Conservation (phyloP, 2,888 invertebrate species). For the Thera britannica region DNA sequence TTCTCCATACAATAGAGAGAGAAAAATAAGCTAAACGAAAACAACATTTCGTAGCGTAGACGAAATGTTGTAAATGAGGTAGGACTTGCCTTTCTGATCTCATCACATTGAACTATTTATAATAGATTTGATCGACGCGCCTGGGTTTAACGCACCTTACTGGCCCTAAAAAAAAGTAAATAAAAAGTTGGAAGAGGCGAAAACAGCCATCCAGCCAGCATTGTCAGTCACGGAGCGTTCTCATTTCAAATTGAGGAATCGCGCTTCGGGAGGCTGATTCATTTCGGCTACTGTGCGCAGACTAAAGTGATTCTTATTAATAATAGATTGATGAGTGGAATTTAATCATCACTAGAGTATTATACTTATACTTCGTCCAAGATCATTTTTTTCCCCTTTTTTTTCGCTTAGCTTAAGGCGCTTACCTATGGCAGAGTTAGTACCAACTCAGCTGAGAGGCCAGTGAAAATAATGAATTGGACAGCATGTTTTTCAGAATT, state of each 20-base stretch:
- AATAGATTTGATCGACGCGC: constrained; percentile 34
- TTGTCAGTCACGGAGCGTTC: constrained; percentile 52
- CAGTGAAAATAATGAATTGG: too few species aligned
- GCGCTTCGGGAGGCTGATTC: constrained; percentile 42
- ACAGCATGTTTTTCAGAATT: too few species aligned
- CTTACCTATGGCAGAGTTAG: too few species aligned
- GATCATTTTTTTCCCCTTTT: too few species aligned
- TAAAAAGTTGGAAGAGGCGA: constrained; percentile 49
- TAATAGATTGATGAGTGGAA: constrained; percentile 2
- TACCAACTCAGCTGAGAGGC: too few species aligned
- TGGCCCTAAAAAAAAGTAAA: constrained; percentile 53
- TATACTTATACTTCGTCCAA: too few species aligned
- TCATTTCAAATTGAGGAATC: constrained; percentile 43
- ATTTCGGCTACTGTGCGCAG: constrained; percentile 39
- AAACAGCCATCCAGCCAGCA: constrained; percentile 44
- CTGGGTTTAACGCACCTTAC: constrained; percentile 43
- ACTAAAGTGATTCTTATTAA: constrained; percentile 8
- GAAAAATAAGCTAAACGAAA: too few species aligned
- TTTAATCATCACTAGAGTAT: background rate
- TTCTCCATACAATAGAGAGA: too few species aligned
- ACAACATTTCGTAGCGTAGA: too few species aligned
- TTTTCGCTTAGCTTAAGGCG: too few species aligned
- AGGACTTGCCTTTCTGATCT: too few species aligned
- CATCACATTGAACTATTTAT: background rate
- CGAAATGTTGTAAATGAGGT: too few species aligned